Base-by-base conservation (phyloP, 2,113 vertebrate species). In the Epinephelus moara region DNA sequence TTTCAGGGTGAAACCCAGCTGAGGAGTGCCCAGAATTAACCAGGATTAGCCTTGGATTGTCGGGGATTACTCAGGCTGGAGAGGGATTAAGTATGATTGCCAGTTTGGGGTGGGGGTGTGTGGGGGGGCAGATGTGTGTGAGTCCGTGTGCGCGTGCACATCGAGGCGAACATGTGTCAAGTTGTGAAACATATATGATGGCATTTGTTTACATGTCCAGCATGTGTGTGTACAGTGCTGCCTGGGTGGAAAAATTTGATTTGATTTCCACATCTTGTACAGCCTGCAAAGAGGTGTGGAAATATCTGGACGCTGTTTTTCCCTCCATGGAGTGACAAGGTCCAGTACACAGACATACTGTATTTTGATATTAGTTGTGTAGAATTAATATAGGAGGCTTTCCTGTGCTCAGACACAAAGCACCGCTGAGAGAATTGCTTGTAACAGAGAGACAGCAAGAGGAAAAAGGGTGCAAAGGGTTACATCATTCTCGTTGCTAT, bases 1-100 rank as follows among this genome's bases (percentile, higher is more conserved):
- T 92, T 92, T 87, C 85, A 90, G 91, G 92, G 90, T 93, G 91
- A 94, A 89, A 91, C 92, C 87, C 90, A 92, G 87, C 86, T 82
- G 90, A 91, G 91, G 89, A 93, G 92, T 87, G 88, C 89, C 90
- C 94, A 90, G 94, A 95, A 94, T 95, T 94, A 95, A 93, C 92
- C 91, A 85, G 93, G 95, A 95, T 95, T 95, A 95, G 92, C 90
- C 77, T 76, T 13, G 90, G 92, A 95, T 93, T 94, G 93, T 82
- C 76, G 2, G 82, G 91, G 94, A 95, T 95, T 95, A 95, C 92
- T 89, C 89, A 82, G 90, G 88, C 91, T 94, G 91, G 94, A 94
- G 91, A 88, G 87, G 92, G 94, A 95, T 95, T 94, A 92, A 70
- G 85, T 76, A 82, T 92, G 93, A 95, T 93, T 94, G 94, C 93